Evolutionary conservation across 2,888 invertebrate genomes (phyloP).

Genomic region (Campoplex capitator): DNA sequence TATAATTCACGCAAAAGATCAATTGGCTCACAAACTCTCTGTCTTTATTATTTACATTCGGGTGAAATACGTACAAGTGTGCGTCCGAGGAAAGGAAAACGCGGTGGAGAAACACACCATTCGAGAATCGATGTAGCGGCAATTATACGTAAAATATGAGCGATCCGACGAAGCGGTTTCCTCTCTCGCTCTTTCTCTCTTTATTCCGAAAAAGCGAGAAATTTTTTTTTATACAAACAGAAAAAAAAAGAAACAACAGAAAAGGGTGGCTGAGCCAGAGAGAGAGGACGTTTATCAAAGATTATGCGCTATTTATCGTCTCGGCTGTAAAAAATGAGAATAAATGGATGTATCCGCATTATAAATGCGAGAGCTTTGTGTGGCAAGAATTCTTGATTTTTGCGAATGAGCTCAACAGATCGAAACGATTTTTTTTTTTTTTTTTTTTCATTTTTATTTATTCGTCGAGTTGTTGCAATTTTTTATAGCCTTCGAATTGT

Average conservation of each 20-base stretch:
- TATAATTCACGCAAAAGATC: conserved; percentile 58
- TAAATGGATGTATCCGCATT: background rate
- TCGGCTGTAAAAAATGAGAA: conserved; percentile 21
- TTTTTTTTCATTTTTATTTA: background rate
- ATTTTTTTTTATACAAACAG: no score
- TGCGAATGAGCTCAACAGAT: background rate
- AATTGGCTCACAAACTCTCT: conserved; percentile 32
- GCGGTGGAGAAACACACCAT: conserved; percentile 18
- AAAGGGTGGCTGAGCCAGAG: background rate
- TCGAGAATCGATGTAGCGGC: conserved; percentile 58
- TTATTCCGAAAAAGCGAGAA: no score
- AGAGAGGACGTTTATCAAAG: conserved; percentile 48
- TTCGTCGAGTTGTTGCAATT: background rate
- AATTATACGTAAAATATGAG: conserved; percentile 64
- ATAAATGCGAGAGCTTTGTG: conserved; percentile 9
- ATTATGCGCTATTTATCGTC: conserved; percentile 55
- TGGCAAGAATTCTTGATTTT: conserved; percentile 10
- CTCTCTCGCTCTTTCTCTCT: conserved; percentile 4
- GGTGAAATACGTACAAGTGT: conserved; percentile 17
- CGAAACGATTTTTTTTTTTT: background rate
- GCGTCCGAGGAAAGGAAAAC: background rate
- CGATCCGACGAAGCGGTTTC: conserved; percentile 41
- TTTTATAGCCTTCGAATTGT: background rate
- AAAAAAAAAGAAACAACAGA: background rate
- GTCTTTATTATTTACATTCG: conserved; percentile 57